Conservation (phyloP, 2,888 invertebrate genomes). For the Formica aserva region DNA sequence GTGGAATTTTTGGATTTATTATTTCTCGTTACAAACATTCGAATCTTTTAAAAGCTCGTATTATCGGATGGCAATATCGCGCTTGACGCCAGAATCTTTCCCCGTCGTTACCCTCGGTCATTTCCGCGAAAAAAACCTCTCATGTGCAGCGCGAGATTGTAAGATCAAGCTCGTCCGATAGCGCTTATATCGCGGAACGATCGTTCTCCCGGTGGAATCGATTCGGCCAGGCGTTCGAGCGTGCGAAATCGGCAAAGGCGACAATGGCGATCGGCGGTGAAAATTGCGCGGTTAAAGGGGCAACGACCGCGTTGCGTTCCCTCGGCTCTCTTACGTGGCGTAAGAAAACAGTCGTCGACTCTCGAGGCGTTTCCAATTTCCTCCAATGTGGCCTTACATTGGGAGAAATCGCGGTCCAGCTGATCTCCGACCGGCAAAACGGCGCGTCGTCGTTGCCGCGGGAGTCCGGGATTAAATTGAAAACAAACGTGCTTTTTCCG, state of each 20-base stretch:
- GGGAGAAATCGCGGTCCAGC: conserved; percentile 13
- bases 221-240: neutral
- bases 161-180: conserved; percentile 32
- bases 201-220: conserved; percentile 14
- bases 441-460: conserved; percentile 15
- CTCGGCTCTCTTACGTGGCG: neutral
- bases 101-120: neutral
- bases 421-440: conserved; percentile 23
- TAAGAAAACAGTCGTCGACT: neutral
- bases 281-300: conserved; percentile 35
- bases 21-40: neutral
- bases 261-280: conserved; percentile 15
- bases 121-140: neutral
- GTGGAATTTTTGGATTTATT: neutral
- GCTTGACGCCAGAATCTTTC: neutral
- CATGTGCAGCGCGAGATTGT: neutral
- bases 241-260: conserved; percentile 5
- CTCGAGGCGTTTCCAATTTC: conserved; percentile 46
- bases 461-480: conserved; percentile 50
- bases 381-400: conserved; percentile 44
- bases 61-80: neutral
- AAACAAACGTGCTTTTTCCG: conserved; percentile 31
- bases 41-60: neutral
- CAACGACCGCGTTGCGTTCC: neutral
- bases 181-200: conserved; percentile 19